Evolutionary conservation across 2,797 vertebrate genomes (phyloP).

Genomic region (Pteronotus mesoamericanus): DNA sequence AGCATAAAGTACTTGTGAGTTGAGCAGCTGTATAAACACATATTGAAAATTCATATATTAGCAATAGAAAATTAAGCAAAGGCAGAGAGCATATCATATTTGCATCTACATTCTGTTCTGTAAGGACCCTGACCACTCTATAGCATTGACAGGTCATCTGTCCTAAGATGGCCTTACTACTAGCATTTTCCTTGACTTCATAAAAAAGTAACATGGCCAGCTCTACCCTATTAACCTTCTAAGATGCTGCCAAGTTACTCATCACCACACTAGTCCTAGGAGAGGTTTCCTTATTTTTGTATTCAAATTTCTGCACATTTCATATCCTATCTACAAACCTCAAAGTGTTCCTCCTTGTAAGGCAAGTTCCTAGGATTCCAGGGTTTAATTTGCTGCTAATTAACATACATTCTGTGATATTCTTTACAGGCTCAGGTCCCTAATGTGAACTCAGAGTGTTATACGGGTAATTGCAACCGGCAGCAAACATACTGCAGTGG

Average conservation of each 20-base stretch:
- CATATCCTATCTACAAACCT: neutral
- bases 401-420: neutral
- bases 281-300: neutral
- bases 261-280: neutral
- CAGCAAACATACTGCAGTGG: neutral
- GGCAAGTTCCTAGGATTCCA: neutral
- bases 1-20: neutral
- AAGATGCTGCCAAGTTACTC: neutral
- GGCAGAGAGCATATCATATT: neutral
- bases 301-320: neutral
- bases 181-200: neutral
- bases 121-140: constrained; percentile 18
- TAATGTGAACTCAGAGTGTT: neutral
- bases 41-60: constrained; percentile 44
- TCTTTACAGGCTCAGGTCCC: neutral
- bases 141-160: constrained; percentile 40
- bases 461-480: neutral
- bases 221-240: neutral
- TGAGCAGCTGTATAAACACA: constrained; percentile 50
- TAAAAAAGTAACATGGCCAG: neutral
- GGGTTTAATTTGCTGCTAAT: neutral
- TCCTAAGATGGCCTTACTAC: neutral
- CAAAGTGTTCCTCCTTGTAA: neutral
- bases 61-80: constrained; percentile 13
- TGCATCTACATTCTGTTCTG: constrained; percentile 33